A percentile compares a stretch with the other conserved stretches of the same genome.
phyloP scores from a whole-genome alignment of 2,888 invertebrate genomes.

The Ormyrus labotus region DNA sequence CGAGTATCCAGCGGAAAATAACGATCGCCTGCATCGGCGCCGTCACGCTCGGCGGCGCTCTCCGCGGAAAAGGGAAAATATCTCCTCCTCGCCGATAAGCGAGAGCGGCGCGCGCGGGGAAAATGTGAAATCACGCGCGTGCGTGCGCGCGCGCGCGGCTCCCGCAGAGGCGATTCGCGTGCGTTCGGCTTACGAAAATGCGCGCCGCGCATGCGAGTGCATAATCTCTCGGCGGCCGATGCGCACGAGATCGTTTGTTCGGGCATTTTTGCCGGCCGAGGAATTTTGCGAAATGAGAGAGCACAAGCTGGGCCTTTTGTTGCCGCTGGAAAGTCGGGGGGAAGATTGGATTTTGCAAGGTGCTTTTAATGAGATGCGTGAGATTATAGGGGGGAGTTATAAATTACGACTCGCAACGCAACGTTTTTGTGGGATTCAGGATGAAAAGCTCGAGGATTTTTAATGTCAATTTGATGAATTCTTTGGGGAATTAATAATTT shows the following conservation, averaged over 20 bases:
- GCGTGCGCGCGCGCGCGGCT: neutral
- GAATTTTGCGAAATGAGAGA: constrained; percentile 23
- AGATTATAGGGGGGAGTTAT: too few relatives aligned
- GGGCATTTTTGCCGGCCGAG: neutral
- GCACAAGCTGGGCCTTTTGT: neutral
- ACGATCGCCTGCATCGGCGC: neutral
- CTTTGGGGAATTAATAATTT: too few relatives aligned
- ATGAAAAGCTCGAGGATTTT: too few relatives aligned
- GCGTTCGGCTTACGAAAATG: constrained; percentile 30
- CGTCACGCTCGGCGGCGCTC: constrained; percentile 36
- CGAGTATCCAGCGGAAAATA: neutral
- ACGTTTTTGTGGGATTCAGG: too few relatives aligned
- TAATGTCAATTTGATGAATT: too few relatives aligned
- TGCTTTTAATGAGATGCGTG: neutral
- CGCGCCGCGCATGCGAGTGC: neutral
- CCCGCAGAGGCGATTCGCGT: neutral
- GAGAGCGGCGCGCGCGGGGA: constrained; percentile 3
- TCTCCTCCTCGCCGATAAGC: constrained; percentile 19
- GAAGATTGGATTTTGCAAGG: constrained; percentile 18
- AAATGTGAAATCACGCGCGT: constrained; percentile 46
- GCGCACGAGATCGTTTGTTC: neutral
- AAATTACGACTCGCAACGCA: too few relatives aligned
- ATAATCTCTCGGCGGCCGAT: constrained; percentile 12
- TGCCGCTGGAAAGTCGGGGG: neutral
- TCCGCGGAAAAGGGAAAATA: constrained; percentile 44